These are phyloP conservation scores for Tetrapedia diversipes DNA, from an alignment of 2,888 invertebrate species.

Conservation along the genomic window DNA sequence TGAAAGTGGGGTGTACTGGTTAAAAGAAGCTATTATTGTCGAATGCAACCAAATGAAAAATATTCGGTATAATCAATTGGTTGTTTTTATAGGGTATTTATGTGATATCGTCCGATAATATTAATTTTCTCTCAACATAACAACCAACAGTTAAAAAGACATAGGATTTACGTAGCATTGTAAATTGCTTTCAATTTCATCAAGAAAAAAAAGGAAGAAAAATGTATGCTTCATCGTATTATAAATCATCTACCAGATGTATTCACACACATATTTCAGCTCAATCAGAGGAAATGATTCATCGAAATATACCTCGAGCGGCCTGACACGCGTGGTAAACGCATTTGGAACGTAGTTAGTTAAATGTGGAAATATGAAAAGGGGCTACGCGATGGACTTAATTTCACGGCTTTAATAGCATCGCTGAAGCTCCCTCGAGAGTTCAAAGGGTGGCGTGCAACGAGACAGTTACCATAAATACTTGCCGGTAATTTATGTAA, in stretches of 20 bases:
- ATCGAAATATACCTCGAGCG: background rate
- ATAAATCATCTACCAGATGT: slow-evolving; percentile 1
- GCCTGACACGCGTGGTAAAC: slow-evolving; percentile 15
- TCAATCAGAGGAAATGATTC: slow-evolving; percentile 16
- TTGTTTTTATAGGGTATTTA: too few relatives aligned
- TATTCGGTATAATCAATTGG: too few relatives aligned
- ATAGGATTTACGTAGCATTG: background rate
- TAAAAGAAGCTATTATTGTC: too few relatives aligned
- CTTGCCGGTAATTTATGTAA: slow-evolving; percentile 61
- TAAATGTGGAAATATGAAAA: slow-evolving; percentile 48
- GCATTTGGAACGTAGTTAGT: slow-evolving; percentile 25
- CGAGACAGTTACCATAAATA: slow-evolving; percentile 68
- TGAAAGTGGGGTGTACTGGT: background rate
- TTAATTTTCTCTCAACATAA: too few relatives aligned
- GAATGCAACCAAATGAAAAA: too few relatives aligned
- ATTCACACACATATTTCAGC: background rate
- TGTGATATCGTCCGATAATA: too few relatives aligned
- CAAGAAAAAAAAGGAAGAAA: background rate
- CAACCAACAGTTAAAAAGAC: too few relatives aligned
- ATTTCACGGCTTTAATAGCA: slow-evolving; percentile 55
- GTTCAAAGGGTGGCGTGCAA: slow-evolving; percentile 65
- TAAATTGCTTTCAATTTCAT: background rate
- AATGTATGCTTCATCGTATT: background rate
- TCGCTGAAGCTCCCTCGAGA: slow-evolving; percentile 43
- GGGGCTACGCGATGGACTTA: slow-evolving; percentile 39